A percentile compares a stretch with the other conserved stretches of the same genome.
Evolutionary conservation across 2,888 invertebrate species (phyloP).

Genomic region (Eupithecia centaureata): DNA sequence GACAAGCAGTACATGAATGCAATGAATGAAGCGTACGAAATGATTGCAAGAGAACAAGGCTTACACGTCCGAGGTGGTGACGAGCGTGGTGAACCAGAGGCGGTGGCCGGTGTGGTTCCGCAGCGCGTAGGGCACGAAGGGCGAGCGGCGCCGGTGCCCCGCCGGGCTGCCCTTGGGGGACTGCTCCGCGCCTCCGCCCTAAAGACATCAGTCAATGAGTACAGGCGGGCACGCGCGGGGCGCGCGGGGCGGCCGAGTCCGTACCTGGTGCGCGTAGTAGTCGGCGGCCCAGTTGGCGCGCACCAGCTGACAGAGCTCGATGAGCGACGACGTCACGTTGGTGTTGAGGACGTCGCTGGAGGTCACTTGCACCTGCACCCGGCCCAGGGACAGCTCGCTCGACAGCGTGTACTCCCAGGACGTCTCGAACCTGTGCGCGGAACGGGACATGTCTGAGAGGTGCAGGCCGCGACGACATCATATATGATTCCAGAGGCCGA

Average conservation of each 20-base stretch:
- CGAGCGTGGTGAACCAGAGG: constrained; percentile 93
- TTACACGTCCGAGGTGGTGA: constrained; percentile 87
- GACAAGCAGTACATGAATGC: neutral
- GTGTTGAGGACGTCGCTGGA: constrained; percentile 91
- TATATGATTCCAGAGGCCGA: neutral
- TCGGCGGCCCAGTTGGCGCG: constrained; percentile 94
- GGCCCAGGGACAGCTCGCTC: constrained; percentile 82
- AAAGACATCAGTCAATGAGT: neutral
- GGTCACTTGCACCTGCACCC: constrained; percentile 85
- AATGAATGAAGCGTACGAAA: neutral
- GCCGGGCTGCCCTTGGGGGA: constrained; percentile 82
- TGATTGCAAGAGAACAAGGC: constrained; percentile 26
- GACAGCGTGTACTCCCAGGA: constrained; percentile 88
- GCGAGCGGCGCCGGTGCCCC: constrained; percentile 89
- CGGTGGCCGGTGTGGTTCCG: constrained; percentile 95
- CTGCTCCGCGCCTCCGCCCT: constrained; percentile 56
- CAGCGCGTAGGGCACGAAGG: constrained; percentile 97
- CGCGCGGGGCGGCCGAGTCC: too few species aligned
- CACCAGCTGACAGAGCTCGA: constrained; percentile 92
- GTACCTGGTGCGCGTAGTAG: constrained; percentile 84
- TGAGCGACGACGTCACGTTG: constrained; percentile 94
- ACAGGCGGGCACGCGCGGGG: too few species aligned
- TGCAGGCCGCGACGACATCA: too few species aligned
- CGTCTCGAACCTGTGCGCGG: constrained; percentile 79
- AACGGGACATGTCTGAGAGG: too few species aligned